Evolutionary conservation across 2,888 invertebrate species (phyloP), one percentile per base, ranked within the genome.

Genomic region (Eupeodes latifasciatus): DNA sequence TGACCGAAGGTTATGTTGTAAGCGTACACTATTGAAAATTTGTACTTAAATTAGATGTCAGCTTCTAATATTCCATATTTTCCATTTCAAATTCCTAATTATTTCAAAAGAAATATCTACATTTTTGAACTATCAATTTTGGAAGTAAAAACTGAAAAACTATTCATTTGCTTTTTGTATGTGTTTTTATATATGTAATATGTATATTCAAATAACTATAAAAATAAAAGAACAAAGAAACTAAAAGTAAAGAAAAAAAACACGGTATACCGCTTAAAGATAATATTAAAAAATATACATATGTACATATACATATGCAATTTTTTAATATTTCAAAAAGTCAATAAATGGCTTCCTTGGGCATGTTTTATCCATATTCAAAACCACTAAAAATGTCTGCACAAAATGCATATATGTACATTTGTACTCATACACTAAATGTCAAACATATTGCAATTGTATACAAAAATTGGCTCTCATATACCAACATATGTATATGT

Each of bases 381-480:
- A 71, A 47, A 71, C 19, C 40, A 36, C 71, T 71, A 55, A 44
- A 71, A 55, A 55, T 44, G 66, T 49, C 36, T 71, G 71, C 55
- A 71, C 19, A 71, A 55, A 67, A 67, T 67, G 51, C 67, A 36
- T 53, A 51, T 36, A 36, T 53, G 34, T 36, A 34, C 49, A 51
- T 47, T 66, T 1, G 5, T 14, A 40, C 19, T 19, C 19, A 19
- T n/a, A 61, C 5, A 36, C 53, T 36, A 40, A 55, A 71, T 71
- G 71, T 71, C 36, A 55, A 55, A 55, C 53, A 71, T 71, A 40
- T 69, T 55, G 40, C 55, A 55, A 40, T 40, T 55, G 19, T 12
- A 51, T 51, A 9, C 2, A 5, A 11, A 5, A 2, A 1, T 5
- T 27, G 27, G 27, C 27, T 27, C 27, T 27, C 27, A 27, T 27